Evolutionary conservation across 2,113 vertebrate genomes (phyloP).

Genomic region (Bos javanicus): DNA sequence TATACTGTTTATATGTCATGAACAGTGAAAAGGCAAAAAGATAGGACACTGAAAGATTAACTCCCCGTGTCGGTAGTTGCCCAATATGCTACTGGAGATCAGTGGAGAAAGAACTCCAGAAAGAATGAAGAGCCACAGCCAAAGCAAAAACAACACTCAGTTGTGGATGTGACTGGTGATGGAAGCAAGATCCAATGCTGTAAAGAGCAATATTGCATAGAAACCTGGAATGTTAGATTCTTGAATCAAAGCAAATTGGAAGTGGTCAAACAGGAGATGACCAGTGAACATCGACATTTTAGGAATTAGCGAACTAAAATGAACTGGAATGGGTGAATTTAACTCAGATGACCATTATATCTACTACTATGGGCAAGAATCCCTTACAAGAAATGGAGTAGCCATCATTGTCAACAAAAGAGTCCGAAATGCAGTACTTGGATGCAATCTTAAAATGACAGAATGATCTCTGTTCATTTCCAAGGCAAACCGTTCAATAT

Average conservation of each 20-base stretch:
- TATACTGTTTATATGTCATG: not conserved
- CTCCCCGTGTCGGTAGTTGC: rapidly evolving
- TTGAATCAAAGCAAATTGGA: not conserved
- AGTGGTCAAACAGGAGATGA: not conserved
- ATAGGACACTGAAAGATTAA: not conserved
- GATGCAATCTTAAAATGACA: not conserved
- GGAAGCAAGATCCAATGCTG: not conserved
- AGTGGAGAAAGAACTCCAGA: not conserved
- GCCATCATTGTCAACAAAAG: not conserved
- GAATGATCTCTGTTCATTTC: not conserved
- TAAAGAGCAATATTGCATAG: not conserved
- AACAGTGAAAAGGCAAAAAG: not conserved
- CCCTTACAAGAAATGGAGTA: not conserved
- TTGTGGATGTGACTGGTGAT: not conserved
- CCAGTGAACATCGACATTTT: not conserved
- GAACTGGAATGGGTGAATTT: not conserved
- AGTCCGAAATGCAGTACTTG: not conserved
- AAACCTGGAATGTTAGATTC: not conserved
- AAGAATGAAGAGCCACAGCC: not conserved
- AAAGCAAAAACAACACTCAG: not conserved
- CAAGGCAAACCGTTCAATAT: not conserved
- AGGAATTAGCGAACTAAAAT: not conserved
- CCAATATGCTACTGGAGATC: not conserved
- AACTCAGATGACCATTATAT: not conserved
- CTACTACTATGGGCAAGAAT: not conserved